Evolutionary conservation across 2,888 invertebrate species (phyloP), one percentile per base, ranked within the genome.

Genomic region (Eretmocerus hayati): DNA sequence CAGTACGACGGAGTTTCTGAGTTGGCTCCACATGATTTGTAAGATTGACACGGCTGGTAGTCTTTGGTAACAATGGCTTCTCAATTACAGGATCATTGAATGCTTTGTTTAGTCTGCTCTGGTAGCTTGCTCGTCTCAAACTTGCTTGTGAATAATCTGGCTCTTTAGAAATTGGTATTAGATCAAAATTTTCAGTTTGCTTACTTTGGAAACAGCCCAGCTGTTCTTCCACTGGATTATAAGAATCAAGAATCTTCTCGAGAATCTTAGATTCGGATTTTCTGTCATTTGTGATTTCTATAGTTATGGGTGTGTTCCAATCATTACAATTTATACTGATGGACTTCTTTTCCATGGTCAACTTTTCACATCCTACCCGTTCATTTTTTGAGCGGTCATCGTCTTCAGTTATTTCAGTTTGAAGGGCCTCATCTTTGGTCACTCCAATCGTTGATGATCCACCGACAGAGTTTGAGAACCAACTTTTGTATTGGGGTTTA

Each of bases 41-140:
- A 8, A 23, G 22, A 48, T 6, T 54, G 39, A 16, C 2, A 21
- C 44, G 48, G 9, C 50, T 33, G 20, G 5, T 22, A 18, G 35
- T 31, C n/a, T 46, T 44, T 5, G 56, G 47, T n/a, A 19, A 41
- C 19, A 48, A 46, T 15, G 15, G 47, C 26, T 32, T 59, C 26
- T 56, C 59, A 11, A 55, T 50, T 11, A 63, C 55, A 1, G 63
- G 62, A 5, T 55, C 56, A 5, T 57, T 48, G 38, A 70, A 69
- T 4, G 68, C 70, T 20, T 60, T 57, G 53, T 68, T 69, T 0
- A 52, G 53, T 1, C 64, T 56, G 33, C 61, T 66, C 8, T 60
- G 64, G 50, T 66, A 71, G 21, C 58, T 60, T 2, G 68, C 66
- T 2, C 69, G 62, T 45, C 64, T 69, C 5, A 63, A 46, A 31